Evolutionary conservation across 2,888 invertebrate species (phyloP).

Genomic region (Physocephala rufipes): DNA sequence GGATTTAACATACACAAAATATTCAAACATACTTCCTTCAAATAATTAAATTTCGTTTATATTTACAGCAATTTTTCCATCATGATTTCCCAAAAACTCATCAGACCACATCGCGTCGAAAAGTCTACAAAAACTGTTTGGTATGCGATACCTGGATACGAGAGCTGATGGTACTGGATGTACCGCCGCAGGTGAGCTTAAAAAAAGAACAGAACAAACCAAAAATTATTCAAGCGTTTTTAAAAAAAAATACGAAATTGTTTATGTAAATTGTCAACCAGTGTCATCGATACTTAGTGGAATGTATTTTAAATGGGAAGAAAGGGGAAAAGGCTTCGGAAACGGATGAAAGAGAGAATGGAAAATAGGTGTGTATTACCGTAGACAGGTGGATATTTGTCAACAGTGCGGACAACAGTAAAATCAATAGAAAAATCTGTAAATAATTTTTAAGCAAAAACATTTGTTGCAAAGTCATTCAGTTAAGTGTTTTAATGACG

Average conservation of each 20-base stretch:
- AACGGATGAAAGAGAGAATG: no score
- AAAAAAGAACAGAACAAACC: not conserved
- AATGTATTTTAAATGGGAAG: no score
- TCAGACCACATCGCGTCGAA: constrained; percentile 63
- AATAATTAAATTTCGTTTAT: constrained; percentile 1
- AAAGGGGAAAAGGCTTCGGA: no score
- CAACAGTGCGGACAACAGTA: not conserved
- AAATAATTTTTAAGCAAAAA: not conserved
- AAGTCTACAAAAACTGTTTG: constrained; percentile 66
- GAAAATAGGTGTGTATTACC: no score
- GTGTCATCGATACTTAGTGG: no score
- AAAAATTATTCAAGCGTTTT: no score
- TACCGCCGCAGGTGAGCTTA: constrained; percentile 65
- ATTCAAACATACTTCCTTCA: no score
- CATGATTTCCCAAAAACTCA: constrained; percentile 66
- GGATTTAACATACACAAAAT: no score
- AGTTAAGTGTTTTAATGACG: not conserved
- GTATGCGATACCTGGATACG: constrained; percentile 66
- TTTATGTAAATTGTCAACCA: no score
- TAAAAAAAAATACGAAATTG: not conserved
- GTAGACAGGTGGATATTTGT: not conserved
- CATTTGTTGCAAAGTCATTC: not conserved
- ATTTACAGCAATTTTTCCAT: constrained; percentile 65
- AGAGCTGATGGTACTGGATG: constrained; percentile 67
- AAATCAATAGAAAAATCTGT: not conserved